Conservation (phyloP, 2,113 vertebrate genomes). For the Sakesphorus luctuosus region DNA sequence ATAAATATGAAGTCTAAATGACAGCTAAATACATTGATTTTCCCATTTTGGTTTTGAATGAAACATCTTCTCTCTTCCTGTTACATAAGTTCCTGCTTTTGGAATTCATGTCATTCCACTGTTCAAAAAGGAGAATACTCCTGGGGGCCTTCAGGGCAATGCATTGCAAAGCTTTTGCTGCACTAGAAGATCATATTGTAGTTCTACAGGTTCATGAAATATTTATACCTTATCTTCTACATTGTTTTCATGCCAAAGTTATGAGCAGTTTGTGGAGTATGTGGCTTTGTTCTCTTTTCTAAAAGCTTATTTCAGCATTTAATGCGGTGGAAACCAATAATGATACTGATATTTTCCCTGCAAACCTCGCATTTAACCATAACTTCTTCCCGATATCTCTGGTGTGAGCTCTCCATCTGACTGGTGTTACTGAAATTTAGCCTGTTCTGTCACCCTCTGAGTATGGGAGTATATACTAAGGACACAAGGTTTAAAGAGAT, state of each 20-base stretch:
- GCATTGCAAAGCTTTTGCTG: neutral
- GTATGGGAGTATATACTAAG: neutral
- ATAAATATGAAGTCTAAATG: neutral
- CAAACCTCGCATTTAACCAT: neutral
- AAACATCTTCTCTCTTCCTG: neutral
- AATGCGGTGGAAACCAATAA: neutral
- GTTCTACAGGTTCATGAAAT: neutral
- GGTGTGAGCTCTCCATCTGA: neutral
- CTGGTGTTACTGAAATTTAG: neutral
- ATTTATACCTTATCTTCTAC: neutral
- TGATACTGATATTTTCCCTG: neutral
- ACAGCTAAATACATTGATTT: neutral
- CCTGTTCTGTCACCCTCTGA: neutral
- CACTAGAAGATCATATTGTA: neutral
- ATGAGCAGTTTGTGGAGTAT: constrained; percentile 13
- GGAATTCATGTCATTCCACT: neutral
- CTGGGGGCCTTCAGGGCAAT: neutral
- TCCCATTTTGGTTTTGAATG: neutral
- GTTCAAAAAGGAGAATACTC: neutral
- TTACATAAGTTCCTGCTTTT: neutral
- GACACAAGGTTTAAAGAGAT: neutral
- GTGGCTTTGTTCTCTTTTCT: constrained; percentile 3
- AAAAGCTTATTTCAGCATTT: neutral
- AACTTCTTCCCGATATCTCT: neutral
- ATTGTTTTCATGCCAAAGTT: neutral